A percentile compares a stretch with the other conserved stretches of the same genome.
Conservation (phyloP, 1,140 invertebrate species). For the Cydia strobilella region DNA sequence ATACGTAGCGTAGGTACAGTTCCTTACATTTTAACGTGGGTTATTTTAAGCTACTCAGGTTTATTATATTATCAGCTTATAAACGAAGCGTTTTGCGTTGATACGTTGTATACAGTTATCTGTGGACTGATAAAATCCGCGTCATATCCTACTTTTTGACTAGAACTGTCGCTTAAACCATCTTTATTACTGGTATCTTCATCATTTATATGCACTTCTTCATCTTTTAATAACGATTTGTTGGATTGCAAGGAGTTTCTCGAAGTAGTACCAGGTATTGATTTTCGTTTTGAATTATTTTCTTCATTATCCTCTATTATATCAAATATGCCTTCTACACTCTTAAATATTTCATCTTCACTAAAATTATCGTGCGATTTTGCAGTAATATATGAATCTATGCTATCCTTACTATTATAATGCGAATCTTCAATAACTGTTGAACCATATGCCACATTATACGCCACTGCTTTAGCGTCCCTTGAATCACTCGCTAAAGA, state of each 20-base stretch:
- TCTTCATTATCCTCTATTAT: neutral
- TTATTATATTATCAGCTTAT: neutral
- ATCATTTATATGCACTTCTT: neutral
- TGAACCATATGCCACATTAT: neutral
- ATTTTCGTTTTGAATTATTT: neutral
- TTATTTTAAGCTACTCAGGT: neutral
- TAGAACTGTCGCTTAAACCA: neutral
- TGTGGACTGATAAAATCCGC: neutral
- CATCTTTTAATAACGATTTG: neutral
- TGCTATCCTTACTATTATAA: constrained; percentile 5
- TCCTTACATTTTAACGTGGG: neutral
- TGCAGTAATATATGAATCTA: constrained; percentile 4
- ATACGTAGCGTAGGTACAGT: neutral
- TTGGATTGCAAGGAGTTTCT: neutral
- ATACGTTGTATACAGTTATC: constrained; percentile 13
- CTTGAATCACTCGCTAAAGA: constrained; percentile 2
- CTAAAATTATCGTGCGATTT: constrained; percentile 16
- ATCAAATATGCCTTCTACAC: neutral
- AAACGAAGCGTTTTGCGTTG: constrained; percentile 1
- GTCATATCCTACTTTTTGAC: neutral
- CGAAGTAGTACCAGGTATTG: neutral
- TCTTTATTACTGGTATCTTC: neutral
- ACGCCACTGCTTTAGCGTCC: neutral
- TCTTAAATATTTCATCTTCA: constrained; percentile 19
- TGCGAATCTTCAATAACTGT: neutral